Evolutionary conservation across 2,113 vertebrate species (phyloP), one percentile per base, ranked within the genome.

Genomic region (Neogobius melanostomus): DNA sequence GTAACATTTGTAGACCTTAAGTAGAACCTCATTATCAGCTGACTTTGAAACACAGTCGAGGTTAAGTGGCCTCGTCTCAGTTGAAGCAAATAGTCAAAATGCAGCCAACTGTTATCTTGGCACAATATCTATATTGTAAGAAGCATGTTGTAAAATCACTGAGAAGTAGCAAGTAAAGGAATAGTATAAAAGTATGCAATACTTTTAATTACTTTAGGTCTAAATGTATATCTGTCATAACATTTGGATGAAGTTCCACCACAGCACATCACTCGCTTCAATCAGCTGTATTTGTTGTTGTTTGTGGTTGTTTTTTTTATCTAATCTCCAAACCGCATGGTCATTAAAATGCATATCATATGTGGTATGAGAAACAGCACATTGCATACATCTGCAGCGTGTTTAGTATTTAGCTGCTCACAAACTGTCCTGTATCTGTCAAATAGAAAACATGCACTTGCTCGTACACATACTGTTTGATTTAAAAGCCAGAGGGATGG

Each of bases 401-500:
- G 59, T 45, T 47, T 64, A 21, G n/a, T 47, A 46, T 64, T 64
- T 11, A 47, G n/a, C 62, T 64, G 44, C 59, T 44, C 42, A 28
- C 57, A 43, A 11, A 51, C 60, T 69, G 54, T 8, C 1, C 66
- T 11, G 47, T 53, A 54, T 60, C 68, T 47, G 36, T 36, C 8
- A 71, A 3, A 65, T 21, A 61, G 42, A 61, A 56, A 51, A 44
- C 66, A 59, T 36, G 53, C 48, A 59, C 52, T n/a, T 43, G 59
- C 68, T 61, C 53, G 11, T 62, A n/a, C 61, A 66, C 42, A 67
- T 16, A 61, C 6, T 61, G 69, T 45, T 56, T 82, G 85, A 83
- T 75, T 76, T 87, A 82, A 83, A 65, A 65, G 73, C 82, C 84
- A 74, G 64, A 80, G 84, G 82, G 80, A 70, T 75, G 11, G 14